Percentiles rank a stretch among this genome's conserved stretches.
These are phyloP conservation scores for Brevimyrus niger DNA, from an alignment of 2,113 vertebrate genomes.

Conservation along the genomic window DNA sequence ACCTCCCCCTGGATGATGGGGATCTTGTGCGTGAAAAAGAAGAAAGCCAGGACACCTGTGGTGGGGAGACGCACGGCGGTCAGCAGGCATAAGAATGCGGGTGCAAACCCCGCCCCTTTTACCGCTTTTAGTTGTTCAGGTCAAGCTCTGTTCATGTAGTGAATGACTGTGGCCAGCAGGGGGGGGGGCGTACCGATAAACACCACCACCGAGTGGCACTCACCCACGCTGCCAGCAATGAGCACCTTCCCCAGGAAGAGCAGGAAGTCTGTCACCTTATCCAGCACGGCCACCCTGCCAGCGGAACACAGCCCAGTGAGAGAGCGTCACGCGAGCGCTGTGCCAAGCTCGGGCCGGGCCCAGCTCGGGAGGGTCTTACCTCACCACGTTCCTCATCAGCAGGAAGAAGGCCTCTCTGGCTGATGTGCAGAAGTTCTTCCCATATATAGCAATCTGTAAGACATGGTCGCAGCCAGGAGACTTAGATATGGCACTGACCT, in stretches of 20 bases:
- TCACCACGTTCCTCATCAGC: constrained; percentile 87
- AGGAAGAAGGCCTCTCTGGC: constrained; percentile 86
- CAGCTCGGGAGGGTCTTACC: constrained; percentile 55
- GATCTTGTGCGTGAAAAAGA: constrained; percentile 82
- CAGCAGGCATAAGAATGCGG: neutral
- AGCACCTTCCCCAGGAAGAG: constrained; percentile 87
- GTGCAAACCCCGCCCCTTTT: neutral
- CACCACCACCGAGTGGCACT: constrained; percentile 45
- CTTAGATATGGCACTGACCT: neutral
- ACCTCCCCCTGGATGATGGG: constrained; percentile 67
- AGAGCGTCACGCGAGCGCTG: neutral
- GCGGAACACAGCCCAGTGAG: constrained; percentile 30
- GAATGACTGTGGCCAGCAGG: neutral
- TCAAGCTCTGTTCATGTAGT: neutral
- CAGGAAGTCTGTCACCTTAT: constrained; percentile 90
- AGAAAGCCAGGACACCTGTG: constrained; percentile 81
- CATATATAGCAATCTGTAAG: constrained; percentile 85
- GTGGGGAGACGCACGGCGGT: neutral
- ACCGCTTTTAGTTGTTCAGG: neutral
- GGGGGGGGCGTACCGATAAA: neutral
- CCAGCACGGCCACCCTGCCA: constrained; percentile 81
- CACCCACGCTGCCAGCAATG: constrained; percentile 83
- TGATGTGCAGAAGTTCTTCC: constrained; percentile 88
- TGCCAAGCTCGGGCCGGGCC: neutral
- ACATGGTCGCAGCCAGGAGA: constrained; percentile 2